Conservation (phyloP, 2,113 vertebrate species). For the Gobius niger region DNA sequence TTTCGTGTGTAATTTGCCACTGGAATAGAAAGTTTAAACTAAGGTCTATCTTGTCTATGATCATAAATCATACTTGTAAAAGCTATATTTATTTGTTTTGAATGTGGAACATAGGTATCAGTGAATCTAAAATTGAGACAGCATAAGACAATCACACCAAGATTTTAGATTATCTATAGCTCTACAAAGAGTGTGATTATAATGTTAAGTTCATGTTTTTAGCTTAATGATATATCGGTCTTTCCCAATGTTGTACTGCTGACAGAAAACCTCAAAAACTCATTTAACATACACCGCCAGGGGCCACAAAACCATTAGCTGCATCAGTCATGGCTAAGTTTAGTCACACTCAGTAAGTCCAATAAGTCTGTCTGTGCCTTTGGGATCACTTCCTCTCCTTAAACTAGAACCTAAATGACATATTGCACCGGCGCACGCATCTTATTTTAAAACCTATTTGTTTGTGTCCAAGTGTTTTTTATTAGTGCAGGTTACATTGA, state of each 20-base stretch:
- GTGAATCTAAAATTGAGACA: too few species aligned
- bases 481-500: neutral
- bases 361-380: neutral
- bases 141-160: too few species aligned
- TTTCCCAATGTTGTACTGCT: neutral
- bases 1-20: too few species aligned
- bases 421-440: neutral
- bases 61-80: too few species aligned
- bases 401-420: neutral
- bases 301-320: neutral
- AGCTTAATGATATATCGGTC: neutral
- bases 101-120: too few species aligned
- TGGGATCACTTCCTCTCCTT: neutral
- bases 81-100: too few species aligned
- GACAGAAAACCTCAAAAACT: neutral
- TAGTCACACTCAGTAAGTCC: neutral
- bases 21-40: too few species aligned
- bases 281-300: neutral
- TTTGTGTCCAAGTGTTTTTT: neutral
- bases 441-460: neutral
- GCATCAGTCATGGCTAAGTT: neutral
- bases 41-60: too few species aligned
- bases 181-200: too few species aligned
- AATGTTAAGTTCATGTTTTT: neutral
- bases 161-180: too few species aligned